Conservation (phyloP, 1,140 invertebrate genomes). For the Pteromalus puparum region DNA sequence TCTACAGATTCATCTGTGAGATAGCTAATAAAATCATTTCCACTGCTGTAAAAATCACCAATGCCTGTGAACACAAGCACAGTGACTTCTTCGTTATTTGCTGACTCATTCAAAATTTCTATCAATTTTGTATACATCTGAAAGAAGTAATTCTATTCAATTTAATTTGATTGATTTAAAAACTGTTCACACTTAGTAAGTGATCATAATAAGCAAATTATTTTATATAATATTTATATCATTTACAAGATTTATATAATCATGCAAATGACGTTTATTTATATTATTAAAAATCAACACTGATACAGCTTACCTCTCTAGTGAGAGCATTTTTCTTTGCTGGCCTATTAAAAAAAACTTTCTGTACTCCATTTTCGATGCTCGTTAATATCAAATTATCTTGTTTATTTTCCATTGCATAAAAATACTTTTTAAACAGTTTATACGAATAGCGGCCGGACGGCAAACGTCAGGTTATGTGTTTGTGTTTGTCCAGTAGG, state of each 20-base stretch:
- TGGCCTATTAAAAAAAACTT: slow-evolving; percentile 85
- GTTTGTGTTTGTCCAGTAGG: too few relatives aligned
- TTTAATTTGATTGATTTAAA: background rate
- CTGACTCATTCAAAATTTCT: slow-evolving; percentile 81
- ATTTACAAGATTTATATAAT: too few relatives aligned
- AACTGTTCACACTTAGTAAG: background rate
- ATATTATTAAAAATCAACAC: too few relatives aligned
- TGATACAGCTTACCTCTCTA: slow-evolving; percentile 54
- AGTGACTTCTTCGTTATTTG: slow-evolving; percentile 78
- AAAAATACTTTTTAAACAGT: background rate
- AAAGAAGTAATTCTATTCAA: slow-evolving; percentile 24
- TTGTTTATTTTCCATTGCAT: slow-evolving; percentile 42
- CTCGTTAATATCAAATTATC: slow-evolving; percentile 13
- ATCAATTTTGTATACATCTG: slow-evolving; percentile 83
- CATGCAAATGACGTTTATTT: too few relatives aligned
- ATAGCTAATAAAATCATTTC: slow-evolving; percentile 85
- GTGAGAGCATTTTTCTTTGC: slow-evolving; percentile 88
- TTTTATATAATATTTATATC: too few relatives aligned
- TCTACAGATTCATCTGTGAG: background rate
- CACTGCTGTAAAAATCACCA: slow-evolving; percentile 90
- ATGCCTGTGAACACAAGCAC: slow-evolving; percentile 85
- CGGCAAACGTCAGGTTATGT: too few relatives aligned
- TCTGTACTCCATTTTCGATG: slow-evolving; percentile 75
- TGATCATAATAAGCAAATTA: too few relatives aligned
- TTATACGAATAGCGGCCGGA: too few relatives aligned